Evolutionary conservation across 2,797 vertebrate genomes (phyloP).

Genomic region (Eremophila alpestris): DNA sequence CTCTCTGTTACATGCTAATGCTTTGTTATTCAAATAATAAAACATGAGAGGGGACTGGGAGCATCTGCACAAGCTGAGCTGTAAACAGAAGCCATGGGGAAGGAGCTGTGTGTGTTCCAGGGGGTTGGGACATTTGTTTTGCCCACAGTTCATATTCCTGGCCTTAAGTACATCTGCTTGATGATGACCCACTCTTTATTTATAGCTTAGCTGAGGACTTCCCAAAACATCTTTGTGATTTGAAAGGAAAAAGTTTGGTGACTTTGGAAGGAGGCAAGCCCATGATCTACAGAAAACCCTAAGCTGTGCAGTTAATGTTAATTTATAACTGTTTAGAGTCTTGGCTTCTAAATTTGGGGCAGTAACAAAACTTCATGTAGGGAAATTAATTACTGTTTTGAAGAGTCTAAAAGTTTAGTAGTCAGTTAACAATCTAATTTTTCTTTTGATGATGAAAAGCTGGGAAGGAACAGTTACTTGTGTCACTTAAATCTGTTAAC

Average conservation of each 20-base stretch:
- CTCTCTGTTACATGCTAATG: neutral
- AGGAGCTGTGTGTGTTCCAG: neutral
- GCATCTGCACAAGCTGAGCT: neutral
- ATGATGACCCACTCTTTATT: neutral
- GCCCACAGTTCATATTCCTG: neutral
- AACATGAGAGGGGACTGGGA: neutral
- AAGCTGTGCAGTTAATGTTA: neutral
- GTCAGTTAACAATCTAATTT: neutral
- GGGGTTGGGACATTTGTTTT: neutral
- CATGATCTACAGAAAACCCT: neutral
- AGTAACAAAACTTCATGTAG: neutral
- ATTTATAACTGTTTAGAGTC: neutral
- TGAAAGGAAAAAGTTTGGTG: neutral
- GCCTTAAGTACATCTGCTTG: neutral
- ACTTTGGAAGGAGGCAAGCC: neutral
- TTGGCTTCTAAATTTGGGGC: neutral
- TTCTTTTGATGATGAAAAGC: neutral
- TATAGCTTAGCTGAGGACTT: neutral
- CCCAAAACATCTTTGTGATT: neutral
- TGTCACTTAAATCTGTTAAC: neutral
- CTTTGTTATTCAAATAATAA: neutral
- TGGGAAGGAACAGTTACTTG: neutral
- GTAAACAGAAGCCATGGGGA: neutral
- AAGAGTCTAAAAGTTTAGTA: neutral
- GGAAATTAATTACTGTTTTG: neutral